These are phyloP conservation scores for Cantharis lateralis DNA, from an alignment of 2,888 invertebrate genomes.

Conservation along the genomic window DNA sequence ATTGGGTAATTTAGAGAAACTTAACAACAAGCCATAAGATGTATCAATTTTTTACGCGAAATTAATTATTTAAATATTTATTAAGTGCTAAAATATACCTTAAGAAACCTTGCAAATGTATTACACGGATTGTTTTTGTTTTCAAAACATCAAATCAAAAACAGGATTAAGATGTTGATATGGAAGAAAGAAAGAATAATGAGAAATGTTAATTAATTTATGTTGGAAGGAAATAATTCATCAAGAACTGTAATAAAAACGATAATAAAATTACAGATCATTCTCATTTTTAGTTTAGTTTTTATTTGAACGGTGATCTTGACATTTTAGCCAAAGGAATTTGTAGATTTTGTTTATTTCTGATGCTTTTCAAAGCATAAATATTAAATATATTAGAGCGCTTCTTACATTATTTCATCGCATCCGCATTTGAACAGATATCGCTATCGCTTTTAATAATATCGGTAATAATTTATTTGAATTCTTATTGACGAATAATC, in stretches of 20 bases:
- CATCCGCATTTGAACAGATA: background rate
- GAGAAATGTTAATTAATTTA: background rate
- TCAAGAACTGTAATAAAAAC: background rate
- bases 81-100: background rate
- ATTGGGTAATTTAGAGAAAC: background rate
- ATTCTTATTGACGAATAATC: background rate
- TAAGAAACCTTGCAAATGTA: background rate
- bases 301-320: conserved; percentile 6
- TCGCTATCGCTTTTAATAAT: background rate
- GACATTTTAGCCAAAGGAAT: conserved; percentile 8
- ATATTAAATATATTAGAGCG: conserved; percentile 9
- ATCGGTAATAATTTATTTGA: background rate
- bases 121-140: background rate
- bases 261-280: conserved; percentile 5
- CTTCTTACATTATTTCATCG: background rate
- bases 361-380: conserved; percentile 1
- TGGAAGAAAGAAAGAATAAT: background rate
- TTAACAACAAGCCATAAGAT: background rate
- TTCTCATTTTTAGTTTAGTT: conserved; percentile 1
- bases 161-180: background rate
- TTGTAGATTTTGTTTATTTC: conserved; percentile 9
- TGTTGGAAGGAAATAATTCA: background rate
- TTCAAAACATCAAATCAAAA: background rate
- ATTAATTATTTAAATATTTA: background rate
- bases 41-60: background rate